These are phyloP conservation scores for Drosophila micromelanica DNA, from an alignment of 1,140 invertebrate species.

Conservation along the genomic window DNA sequence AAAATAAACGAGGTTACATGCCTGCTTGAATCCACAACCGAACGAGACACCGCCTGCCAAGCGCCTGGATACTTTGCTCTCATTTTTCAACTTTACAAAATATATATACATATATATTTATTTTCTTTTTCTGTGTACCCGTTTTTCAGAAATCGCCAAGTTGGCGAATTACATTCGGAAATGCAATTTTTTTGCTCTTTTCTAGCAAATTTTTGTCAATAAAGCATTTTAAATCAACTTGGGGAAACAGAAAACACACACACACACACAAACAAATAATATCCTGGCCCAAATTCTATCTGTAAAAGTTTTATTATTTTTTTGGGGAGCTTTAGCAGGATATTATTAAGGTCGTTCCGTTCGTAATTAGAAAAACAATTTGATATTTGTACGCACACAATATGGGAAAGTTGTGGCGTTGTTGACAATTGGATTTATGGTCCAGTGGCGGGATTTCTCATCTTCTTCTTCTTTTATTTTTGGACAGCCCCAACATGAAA, in stretches of 20 bases:
- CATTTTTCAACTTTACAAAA: slow-evolving; percentile 25
- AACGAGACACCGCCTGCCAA: slow-evolving; percentile 46
- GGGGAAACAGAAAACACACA: slow-evolving; percentile 11
- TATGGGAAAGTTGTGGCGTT: slow-evolving; percentile 23
- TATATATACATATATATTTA: slow-evolving; percentile 8
- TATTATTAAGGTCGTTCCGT: slow-evolving; percentile 57
- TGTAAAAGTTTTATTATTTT: slow-evolving; percentile 37
- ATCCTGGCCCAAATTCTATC: slow-evolving; percentile 37
- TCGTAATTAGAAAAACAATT: slow-evolving; percentile 48
- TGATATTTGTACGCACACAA: slow-evolving; percentile 38
- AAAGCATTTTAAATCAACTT: slow-evolving; percentile 53
- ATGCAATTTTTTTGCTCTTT: slow-evolving; percentile 34
- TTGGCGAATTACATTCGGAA: slow-evolving; percentile 51
- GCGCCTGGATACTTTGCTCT: slow-evolving; percentile 30
- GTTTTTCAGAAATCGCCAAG: slow-evolving; percentile 30
- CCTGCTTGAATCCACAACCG: slow-evolving; percentile 55
- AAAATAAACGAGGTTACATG: slow-evolving; percentile 59
- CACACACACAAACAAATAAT: slow-evolving; percentile 36
- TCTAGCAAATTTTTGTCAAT: slow-evolving; percentile 42
- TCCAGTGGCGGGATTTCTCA: slow-evolving; percentile 32
- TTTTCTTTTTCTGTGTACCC: not conserved
- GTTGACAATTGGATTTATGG: slow-evolving; percentile 53
- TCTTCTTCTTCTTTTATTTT: not conserved
- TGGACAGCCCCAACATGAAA: slow-evolving; percentile 15
- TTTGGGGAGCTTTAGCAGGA: slow-evolving; percentile 25